Evolutionary conservation across 2,113 vertebrate genomes (phyloP), one percentile per base, ranked within the genome.

Genomic region (Cheirogaleus medius): DNA sequence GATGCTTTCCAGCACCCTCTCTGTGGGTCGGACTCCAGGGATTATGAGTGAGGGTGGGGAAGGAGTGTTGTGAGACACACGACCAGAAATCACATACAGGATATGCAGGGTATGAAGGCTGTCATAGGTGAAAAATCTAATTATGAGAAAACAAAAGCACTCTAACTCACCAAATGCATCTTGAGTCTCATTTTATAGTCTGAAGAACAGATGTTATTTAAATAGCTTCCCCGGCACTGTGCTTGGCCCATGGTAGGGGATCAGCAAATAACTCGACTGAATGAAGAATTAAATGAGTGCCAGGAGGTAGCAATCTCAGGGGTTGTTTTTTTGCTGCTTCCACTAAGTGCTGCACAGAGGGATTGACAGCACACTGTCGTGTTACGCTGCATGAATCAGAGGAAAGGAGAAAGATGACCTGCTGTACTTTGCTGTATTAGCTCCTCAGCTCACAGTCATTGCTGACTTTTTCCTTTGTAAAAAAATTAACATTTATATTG

Each of bases 131-230:
- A 86, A 69, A 34, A 20, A 20, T 81, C 78, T 81, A 96, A 18
- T 91, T 92, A 69, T 64, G 44, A 54, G 91, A 81, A 54, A 74
- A 37, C 2, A 15, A 78, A 76, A 63, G 39, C 34, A 74, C 25
- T 11, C 42, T 32, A 32, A 81, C 27, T 74, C 18, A 18, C 3
- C 47, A 63, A 39, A 56, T 92, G 13, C 27, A 74, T 84, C 86
- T 88, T 52, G 18, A 25, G 6, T 87, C 54, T 87, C 68, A 56
- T 74, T 91, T 96, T 92, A 32, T 13, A 39, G n/a, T 60, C 23
- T 27, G 27, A 96, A 84, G n/a, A 49, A 49, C 27, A 64, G 15
- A 8, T 87, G 17, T 74, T 93, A 77, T 93, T 68, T 20, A 69
- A 76, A 18, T 64, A 56, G 44, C 6, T 37, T 89, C 52, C 54